Base-by-base conservation (phyloP, 2,797 vertebrate species). In the Melanotaenia trifasciata region DNA sequence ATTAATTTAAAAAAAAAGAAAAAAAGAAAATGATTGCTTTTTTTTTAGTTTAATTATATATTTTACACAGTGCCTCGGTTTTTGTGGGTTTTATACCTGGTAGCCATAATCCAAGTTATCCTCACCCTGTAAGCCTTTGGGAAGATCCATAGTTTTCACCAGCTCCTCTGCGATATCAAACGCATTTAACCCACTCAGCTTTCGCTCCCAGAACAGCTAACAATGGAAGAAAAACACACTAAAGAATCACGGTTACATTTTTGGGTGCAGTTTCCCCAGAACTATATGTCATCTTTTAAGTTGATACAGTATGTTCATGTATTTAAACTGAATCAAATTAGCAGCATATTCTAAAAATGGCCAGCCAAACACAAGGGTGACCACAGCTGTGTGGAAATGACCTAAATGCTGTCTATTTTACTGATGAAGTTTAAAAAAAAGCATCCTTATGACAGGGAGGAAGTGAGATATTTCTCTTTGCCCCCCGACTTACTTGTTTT, bases 131-230 rank as follows among this genome's bases (percentile, higher is more conserved):
- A 99, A 89, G 43, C 97, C 97, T 88, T 97, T 98, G 9, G 97
- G 97, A 50, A 99, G 96, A 84, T 99, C 97, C 97, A 99, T 98
- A 5, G 96, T 97, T 87, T 97, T 98, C 85, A 99, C 95, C 66
- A 98, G 92, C 90, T 99, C 97, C 72, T 99, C 97, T 0, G 97
- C 96, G 1, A 99, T 97, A 87, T 99, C 97, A 24, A 97, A 99
- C 6, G 97, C 96, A 0, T 96, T 98, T 82, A 99, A 91, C 0
- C 97, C 97, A 1, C 96, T 97, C 75, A 99, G 76, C 70, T 98
- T 99, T 91, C 96, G 97, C 87, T 99, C 98, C 98, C 98, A 99
- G 91, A 99, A 99, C 56, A 99, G 95, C 97, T 99, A 80, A 13
- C 43, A 38, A 58, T 18, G 28, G 20, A 69, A 56, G 1, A 4